A percentile compares a stretch with the other conserved stretches of the same genome.
Evolutionary conservation across 2,113 vertebrate genomes (phyloP).

Genomic region (Collichthys lucidus): DNA sequence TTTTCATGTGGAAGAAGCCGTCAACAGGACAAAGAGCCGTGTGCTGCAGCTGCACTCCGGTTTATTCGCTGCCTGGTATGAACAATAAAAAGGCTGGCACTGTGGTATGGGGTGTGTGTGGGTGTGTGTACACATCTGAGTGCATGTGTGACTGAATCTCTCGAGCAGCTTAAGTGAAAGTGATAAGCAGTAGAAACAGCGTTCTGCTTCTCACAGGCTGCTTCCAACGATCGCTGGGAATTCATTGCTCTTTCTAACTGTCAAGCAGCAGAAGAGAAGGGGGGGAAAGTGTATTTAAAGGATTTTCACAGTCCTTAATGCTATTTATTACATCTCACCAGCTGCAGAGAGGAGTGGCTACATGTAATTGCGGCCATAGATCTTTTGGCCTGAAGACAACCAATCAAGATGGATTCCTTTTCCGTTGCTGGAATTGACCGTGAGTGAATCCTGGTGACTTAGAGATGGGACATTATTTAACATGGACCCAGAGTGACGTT

Average conservation of each 20-base stretch:
- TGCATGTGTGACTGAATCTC: slow-evolving; percentile 64
- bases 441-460: slow-evolving; percentile 75
- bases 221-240: slow-evolving; percentile 68
- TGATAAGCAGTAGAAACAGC: slow-evolving; percentile 73
- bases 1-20: slow-evolving; percentile 39
- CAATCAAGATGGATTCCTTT: slow-evolving; percentile 82
- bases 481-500: slow-evolving; percentile 79
- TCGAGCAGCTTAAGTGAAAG: slow-evolving; percentile 76
- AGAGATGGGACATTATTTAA: slow-evolving; percentile 82
- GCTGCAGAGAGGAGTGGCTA: slow-evolving; percentile 72
- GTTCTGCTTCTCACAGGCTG: slow-evolving; percentile 57
- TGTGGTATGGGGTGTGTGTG: slow-evolving; percentile 38
- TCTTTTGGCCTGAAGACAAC: slow-evolving; percentile 80
- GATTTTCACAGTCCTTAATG: slow-evolving; percentile 79
- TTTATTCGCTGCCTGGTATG: slow-evolving; percentile 55
- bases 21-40: slow-evolving; percentile 55
- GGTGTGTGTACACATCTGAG: slow-evolving; percentile 46
- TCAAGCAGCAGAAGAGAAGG: slow-evolving; percentile 69
- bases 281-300: slow-evolving; percentile 81
- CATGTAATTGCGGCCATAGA: slow-evolving; percentile 82
- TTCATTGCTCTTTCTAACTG: slow-evolving; percentile 77
- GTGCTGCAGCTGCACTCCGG: slow-evolving; percentile 47
- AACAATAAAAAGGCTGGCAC: slow-evolving; percentile 64
- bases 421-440: slow-evolving; percentile 62
- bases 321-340: slow-evolving; percentile 81